Conservation (phyloP, 1,140 invertebrate species). For the Branchinecta lynchi region DNA sequence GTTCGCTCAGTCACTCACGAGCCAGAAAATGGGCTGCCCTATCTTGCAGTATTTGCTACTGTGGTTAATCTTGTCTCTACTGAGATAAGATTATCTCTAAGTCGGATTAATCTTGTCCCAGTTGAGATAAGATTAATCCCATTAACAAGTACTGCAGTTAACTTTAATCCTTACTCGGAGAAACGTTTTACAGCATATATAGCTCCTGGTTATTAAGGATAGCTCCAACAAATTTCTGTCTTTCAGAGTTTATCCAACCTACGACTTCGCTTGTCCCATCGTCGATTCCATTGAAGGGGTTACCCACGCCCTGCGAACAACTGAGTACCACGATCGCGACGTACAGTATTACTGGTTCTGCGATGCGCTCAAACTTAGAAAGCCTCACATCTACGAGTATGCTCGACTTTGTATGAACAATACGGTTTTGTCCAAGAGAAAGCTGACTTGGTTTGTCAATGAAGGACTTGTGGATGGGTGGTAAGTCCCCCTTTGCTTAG, state of each 20-base stretch:
- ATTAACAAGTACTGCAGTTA: too few species aligned
- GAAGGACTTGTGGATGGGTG: conserved; percentile 88
- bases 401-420: conserved; percentile 91
- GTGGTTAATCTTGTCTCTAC: too few species aligned
- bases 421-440: conserved; percentile 91
- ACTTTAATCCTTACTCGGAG: too few species aligned
- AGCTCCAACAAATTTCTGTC: conserved; percentile 13
- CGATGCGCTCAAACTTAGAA: conserved; percentile 65
- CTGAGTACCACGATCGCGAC: conserved; percentile 96
- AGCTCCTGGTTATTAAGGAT: neutral
- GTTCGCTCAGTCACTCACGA: too few species aligned
- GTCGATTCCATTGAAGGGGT: conserved; percentile 94
- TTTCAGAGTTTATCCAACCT: conserved; percentile 90
- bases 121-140: too few species aligned
- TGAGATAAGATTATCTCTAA: too few species aligned
- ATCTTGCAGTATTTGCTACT: too few species aligned
- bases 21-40: too few species aligned
- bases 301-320: conserved; percentile 91
- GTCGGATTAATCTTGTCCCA: too few species aligned
- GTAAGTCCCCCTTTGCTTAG: conserved; percentile 37
- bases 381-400: conserved; percentile 91
- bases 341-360: conserved; percentile 96
- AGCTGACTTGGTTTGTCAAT: conserved; percentile 93
- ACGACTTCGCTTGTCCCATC: conserved; percentile 99
- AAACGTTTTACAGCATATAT: too few species aligned